Evolutionary conservation across 1,140 invertebrate species (phyloP), one percentile per base, ranked within the genome.

Genomic region (Tenebrio molitor): DNA sequence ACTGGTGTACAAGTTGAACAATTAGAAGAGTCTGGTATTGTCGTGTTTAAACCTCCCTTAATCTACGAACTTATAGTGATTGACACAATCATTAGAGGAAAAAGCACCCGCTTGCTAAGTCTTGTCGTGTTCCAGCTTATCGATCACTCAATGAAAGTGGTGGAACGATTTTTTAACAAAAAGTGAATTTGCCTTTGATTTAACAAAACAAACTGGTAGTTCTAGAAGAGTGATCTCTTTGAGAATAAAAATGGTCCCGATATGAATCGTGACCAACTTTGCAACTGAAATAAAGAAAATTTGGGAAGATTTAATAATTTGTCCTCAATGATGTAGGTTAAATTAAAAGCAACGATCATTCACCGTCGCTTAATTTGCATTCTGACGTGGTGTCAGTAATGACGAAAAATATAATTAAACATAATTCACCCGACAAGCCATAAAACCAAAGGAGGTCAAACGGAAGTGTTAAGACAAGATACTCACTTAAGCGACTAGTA

Each of bases 21-120:
- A 39, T 39, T 39, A 39, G 36, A 39, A n/a, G 2, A 17, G 12
- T 6, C 15, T 46, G 5, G 3, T 7, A 19, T 46, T 58, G 50
- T 58, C 50, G 50, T 58, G 14, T 21, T 12, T 58, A 65, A 65
- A 36, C 39, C 39, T 8, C 1, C 62, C 33, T 39, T 65, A 65
- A 65, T 65, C 62, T 42, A 36, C 15, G 58, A 12, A 63, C 16
- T 63, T 63, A 65, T 39, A 65, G 39, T 42, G 62, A 65, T 65
- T 65, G 62, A 65, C 62, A 65, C 62, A 42, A 65, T 65, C 62
- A 65, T 65, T 65, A 65, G 62, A 41, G 39, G 62, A 65, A 65
- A 65, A 65, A 65, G 33, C 62, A 65, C 62, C 62, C 62, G 62
- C 62, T 65, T 65, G 17, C 39, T 23, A 23, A 65, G 62, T 65